These are phyloP conservation scores for Mungos mungo DNA, from an alignment of 2,113 vertebrate genomes.

Conservation along the genomic window DNA sequence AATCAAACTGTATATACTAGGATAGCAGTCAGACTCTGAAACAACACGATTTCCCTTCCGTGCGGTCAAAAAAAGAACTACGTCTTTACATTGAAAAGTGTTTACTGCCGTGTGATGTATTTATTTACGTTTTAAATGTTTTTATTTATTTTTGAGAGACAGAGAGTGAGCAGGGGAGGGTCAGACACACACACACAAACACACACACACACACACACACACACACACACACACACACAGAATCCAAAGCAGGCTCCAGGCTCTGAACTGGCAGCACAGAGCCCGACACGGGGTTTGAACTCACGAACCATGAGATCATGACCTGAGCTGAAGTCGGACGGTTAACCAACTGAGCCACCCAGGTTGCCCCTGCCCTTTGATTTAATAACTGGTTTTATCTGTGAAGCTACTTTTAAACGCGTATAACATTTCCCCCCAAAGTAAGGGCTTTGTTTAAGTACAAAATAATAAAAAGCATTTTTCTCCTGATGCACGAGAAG, in stretches of 20 bases:
- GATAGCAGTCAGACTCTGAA: background rate
- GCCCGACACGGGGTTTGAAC: no score
- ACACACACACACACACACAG: no score
- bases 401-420: background rate
- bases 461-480: conserved; percentile 35
- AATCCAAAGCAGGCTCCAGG: no score
- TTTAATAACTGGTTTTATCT: conserved; percentile 50
- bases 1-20: conserved; percentile 47
- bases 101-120: conserved; percentile 51
- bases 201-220: no score
- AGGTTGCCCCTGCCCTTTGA: background rate
- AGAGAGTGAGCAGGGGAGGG: no score
- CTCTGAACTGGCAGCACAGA: no score
- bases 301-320: no score
- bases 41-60: conserved; percentile 20
- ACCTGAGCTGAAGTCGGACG: no score
- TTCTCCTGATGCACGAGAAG: background rate
- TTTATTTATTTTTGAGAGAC: no score
- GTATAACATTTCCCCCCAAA: background rate
- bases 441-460: conserved; percentile 36
- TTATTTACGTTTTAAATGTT: no score
- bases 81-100: conserved; percentile 9
- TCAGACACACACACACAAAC: no score
- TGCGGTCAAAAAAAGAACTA: conserved; percentile 21
- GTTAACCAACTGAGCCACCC: no score